Conservation (phyloP, 2,797 vertebrate species). For the Microctenopoma stevenorrisi region DNA sequence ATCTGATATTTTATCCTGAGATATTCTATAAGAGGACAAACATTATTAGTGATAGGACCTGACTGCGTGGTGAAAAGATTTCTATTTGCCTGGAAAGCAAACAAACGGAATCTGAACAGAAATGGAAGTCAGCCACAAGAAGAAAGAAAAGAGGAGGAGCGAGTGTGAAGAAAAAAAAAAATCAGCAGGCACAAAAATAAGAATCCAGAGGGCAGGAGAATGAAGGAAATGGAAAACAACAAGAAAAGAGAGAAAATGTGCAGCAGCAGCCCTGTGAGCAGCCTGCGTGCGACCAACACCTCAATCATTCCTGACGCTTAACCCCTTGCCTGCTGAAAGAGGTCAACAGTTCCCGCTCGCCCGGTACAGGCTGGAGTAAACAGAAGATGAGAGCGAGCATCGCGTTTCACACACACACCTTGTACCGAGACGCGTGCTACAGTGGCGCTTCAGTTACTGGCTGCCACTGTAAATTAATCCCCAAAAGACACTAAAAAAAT, state of each 20-base stretch:
- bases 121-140: slow-evolving; percentile 13
- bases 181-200: slow-evolving; percentile 42
- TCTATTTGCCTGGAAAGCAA: neutral
- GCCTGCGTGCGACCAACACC: slow-evolving; percentile 71
- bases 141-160: slow-evolving; percentile 9
- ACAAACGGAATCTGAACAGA: slow-evolving; percentile 8
- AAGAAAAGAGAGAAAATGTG: slow-evolving; percentile 49
- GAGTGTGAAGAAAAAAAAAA: slow-evolving; percentile 31
- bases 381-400: slow-evolving; percentile 25
- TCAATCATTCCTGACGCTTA: slow-evolving; percentile 77
- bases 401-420: slow-evolving; percentile 21
- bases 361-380: slow-evolving; percentile 43
- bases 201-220: slow-evolving; percentile 52
- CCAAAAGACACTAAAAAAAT: slow-evolving; percentile 61
- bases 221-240: slow-evolving; percentile 44
- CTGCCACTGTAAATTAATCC: slow-evolving; percentile 74
- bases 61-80: neutral
- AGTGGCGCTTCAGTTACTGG: slow-evolving; percentile 57
- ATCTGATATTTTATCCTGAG: slow-evolving; percentile 3
- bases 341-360: slow-evolving; percentile 58
- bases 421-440: slow-evolving; percentile 30
- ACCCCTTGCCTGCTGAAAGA: slow-evolving; percentile 55
- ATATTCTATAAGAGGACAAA: neutral
- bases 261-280: slow-evolving; percentile 52
- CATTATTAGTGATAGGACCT: neutral